Percentiles rank a stretch among this genome's conserved stretches.
Conservation (phyloP, 2,797 vertebrate species). For the Hippoglossus hippoglossus region DNA sequence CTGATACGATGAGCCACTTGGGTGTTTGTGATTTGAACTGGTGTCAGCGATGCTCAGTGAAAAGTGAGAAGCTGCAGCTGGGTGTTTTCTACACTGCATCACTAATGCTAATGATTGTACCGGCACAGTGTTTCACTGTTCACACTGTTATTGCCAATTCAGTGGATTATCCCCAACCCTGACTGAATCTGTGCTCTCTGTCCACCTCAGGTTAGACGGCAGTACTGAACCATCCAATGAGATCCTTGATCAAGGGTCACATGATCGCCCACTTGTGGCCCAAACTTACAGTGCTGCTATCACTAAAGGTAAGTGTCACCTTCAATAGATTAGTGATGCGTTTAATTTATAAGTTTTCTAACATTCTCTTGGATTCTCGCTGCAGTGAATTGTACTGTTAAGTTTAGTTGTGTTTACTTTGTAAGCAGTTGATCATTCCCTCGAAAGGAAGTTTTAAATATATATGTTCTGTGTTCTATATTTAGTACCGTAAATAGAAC, state of each 20-base stretch:
- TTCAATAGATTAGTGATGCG: no score
- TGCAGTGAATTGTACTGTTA: no score
- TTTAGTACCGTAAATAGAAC: no score
- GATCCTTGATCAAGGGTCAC: conserved; percentile 93
- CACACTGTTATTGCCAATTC: no score
- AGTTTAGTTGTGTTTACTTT: no score
- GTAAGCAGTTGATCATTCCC: no score
- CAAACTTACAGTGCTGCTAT: conserved; percentile 90
- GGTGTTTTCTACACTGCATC: neutral
- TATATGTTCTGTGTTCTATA: no score
- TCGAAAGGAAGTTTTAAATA: no score
- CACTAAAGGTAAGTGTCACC: conserved; percentile 86
- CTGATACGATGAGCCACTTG: neutral
- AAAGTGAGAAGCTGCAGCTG: neutral
- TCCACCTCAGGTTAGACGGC: conserved; percentile 89
- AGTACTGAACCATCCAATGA: conserved; percentile 93
- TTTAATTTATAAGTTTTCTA: no score
- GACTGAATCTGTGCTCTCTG: neutral
- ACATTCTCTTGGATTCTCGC: no score
- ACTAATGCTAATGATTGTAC: neutral
- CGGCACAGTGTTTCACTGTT: no score
- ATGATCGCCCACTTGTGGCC: conserved; percentile 92
- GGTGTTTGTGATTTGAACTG: neutral
- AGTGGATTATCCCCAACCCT: neutral
- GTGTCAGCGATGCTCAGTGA: neutral